Evolutionary conservation across 2,113 vertebrate genomes (phyloP).

Genomic region (Turnix velox): DNA sequence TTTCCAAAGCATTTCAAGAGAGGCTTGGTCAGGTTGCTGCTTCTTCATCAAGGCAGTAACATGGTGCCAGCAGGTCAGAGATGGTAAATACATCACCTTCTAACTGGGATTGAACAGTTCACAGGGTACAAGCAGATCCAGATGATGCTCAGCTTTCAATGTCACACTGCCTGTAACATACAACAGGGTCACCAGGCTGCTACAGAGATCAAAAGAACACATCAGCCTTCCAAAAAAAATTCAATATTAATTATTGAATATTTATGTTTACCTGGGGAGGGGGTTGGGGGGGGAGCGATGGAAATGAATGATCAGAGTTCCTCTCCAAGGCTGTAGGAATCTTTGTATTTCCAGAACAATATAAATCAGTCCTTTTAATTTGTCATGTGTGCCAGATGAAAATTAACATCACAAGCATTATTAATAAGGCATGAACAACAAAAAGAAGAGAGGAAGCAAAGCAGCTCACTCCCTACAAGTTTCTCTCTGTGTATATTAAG

Average conservation of each 20-base stretch:
- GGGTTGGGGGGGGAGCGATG: too few relatives aligned
- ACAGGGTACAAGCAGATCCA: neutral
- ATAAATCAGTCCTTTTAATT: constrained; percentile 55
- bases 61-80: neutral
- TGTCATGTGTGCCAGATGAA: constrained; percentile 47
- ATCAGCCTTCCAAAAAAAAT: constrained; percentile 37
- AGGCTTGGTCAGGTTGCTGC: neutral
- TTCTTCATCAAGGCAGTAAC: neutral
- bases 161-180: neutral
- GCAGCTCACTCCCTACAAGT: neutral
- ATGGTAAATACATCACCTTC: neutral
- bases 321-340: constrained; percentile 18
- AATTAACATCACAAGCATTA: constrained; percentile 63
- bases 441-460: constrained; percentile 29
- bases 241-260: constrained; percentile 65
- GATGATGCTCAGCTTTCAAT: neutral
- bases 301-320: constrained; percentile 47
- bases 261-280: constrained; percentile 34
- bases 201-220: constrained; percentile 43
- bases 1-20: neutral
- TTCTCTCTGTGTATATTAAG: constrained; percentile 34
- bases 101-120: neutral
- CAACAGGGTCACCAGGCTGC: constrained; percentile 28
- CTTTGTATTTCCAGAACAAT: constrained; percentile 59
- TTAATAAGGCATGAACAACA: constrained; percentile 57